Conservation (phyloP, 92 coral and sea anemone genomes). For the Epizoanthus scotinus region DNA sequence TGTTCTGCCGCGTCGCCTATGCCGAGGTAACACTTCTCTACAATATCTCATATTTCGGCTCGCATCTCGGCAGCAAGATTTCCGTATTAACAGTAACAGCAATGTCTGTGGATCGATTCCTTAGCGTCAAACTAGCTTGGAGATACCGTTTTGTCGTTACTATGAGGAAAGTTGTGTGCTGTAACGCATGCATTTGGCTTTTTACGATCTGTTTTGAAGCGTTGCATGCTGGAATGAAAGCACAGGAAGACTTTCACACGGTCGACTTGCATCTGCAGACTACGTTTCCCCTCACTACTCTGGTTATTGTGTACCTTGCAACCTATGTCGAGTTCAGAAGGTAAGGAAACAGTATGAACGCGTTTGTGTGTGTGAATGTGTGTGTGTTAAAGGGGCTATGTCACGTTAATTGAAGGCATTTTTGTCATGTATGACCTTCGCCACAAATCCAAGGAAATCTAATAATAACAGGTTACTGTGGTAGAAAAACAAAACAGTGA, state of each 20-base stretch:
- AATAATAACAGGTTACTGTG: too few relatives aligned
- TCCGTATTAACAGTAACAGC: conserved; percentile 61
- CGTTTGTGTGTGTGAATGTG: too few relatives aligned
- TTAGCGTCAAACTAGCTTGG: conserved; percentile 53
- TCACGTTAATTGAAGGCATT: too few relatives aligned
- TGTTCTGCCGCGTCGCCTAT: conserved; percentile 34
- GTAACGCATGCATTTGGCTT: conserved; percentile 51
- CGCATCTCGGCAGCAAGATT: conserved; percentile 56
- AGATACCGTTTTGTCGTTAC: conserved; percentile 50
- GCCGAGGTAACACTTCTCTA: neutral
- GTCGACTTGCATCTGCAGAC: conserved; percentile 68
- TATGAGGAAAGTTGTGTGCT: conserved; percentile 30
- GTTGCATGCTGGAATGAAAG: conserved; percentile 26
- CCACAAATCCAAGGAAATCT: too few relatives aligned
- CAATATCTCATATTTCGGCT: conserved; percentile 40
- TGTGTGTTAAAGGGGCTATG: too few relatives aligned
- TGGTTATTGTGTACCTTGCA: conserved; percentile 46
- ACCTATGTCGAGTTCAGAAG: conserved; percentile 58
- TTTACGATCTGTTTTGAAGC: conserved; percentile 51
- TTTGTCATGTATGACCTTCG: too few relatives aligned
- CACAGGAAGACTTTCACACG: conserved; percentile 41
- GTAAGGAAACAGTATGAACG: neutral
- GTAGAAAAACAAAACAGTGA: too few relatives aligned
- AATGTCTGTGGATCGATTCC: conserved; percentile 56
- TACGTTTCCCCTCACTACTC: conserved; percentile 45